phyloP scores from a whole-genome alignment of 1,140 invertebrate genomes.

The silkworm (Bombyx mori) region ASM3026992v2 NC_085110.1:5955501-5956000 shows the following conservation, averaged over 20 bases:
- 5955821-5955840: conserved; percentile 63
- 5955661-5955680: conserved; percentile 77
- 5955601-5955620: conserved; percentile 84
- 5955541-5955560: conserved; percentile 36
- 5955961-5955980: conserved; percentile 76
- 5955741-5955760: conserved; percentile 76
- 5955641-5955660: conserved; percentile 86
- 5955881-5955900: conserved; percentile 78
- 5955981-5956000: conserved; percentile 82
- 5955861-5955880: conserved; percentile 61
- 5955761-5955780: conserved; percentile 7
- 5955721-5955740: conserved; percentile 83
- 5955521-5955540: conserved; percentile 15
- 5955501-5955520: conserved; percentile 24
- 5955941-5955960: conserved; percentile 82
- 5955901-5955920: conserved; percentile 87
- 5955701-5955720: conserved; percentile 88
- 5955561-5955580: conserved; percentile 45
- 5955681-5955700: conserved; percentile 89
- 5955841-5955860: conserved; percentile 57
- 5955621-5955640: conserved; percentile 86
- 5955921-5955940: conserved; percentile 77
- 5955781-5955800: conserved; percentile 27
- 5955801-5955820: conserved; percentile 52
- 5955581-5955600: conserved; percentile 80